These are phyloP conservation scores for Portunus trituberculatus DNA, from an alignment of 1,140 invertebrate species.

Conservation along the genomic window DNA sequence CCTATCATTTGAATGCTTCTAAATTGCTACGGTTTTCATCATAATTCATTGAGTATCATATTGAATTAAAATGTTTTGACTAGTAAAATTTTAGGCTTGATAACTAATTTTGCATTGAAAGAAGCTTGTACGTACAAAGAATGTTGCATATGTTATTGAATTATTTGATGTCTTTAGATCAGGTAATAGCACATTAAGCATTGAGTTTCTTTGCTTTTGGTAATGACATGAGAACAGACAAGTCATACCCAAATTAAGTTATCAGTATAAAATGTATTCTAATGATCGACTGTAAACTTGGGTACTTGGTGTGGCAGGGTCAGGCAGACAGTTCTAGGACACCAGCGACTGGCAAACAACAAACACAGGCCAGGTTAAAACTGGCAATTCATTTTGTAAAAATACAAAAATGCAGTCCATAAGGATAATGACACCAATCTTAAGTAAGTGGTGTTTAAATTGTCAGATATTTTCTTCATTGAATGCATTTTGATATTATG, in stretches of 20 bases:
- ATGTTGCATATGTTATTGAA: background rate
- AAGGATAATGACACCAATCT: conserved; percentile 61
- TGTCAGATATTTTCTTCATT: conserved; percentile 54
- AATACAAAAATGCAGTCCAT: conserved; percentile 66
- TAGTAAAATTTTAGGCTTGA: background rate
- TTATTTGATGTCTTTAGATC: too few relatives aligned
- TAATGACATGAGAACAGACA: background rate
- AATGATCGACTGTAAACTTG: background rate
- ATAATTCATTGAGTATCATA: background rate
- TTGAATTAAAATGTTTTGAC: background rate
- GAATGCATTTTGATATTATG: conserved; percentile 71
- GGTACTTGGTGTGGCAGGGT: background rate
- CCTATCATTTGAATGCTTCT: background rate
- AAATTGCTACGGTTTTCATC: background rate
- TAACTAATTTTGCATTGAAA: background rate
- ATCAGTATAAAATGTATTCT: background rate
- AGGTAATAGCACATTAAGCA: too few relatives aligned
- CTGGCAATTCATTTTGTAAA: conserved; percentile 51
- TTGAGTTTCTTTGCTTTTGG: too few relatives aligned
- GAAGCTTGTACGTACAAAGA: background rate
- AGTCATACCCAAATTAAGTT: background rate
- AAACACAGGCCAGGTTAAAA: conserved; percentile 68
- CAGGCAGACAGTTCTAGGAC: conserved; percentile 32
- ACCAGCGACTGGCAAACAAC: conserved; percentile 71
- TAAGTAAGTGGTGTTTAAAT: conserved; percentile 1